Evolutionary conservation across 2,888 invertebrate species (phyloP).

Genomic region (Leptopilina drosophilae): DNA sequence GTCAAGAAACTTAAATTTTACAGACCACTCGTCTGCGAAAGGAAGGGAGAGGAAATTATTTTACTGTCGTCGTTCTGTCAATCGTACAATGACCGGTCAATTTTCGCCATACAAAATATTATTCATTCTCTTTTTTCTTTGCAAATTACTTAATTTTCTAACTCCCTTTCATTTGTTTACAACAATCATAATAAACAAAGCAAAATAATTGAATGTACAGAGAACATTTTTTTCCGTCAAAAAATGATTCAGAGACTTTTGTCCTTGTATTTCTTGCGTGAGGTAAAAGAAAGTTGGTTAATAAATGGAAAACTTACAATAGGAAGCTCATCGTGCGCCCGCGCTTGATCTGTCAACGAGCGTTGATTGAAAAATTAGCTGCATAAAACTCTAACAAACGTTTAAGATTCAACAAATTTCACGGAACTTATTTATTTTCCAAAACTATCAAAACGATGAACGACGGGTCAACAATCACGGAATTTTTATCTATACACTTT

Average conservation of each 20-base stretch:
- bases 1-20: constrained; percentile 57
- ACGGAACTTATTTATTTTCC: too few relatives aligned
- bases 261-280: constrained; percentile 20
- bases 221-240: too few relatives aligned
- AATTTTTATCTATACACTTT: too few relatives aligned
- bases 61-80: constrained; percentile 46
- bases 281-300: constrained; percentile 42
- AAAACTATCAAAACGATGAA: too few relatives aligned
- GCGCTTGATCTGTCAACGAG: constrained; percentile 54
- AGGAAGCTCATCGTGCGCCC: constrained; percentile 74
- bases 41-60: constrained; percentile 40
- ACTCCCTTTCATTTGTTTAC: too few relatives aligned
- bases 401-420: too few relatives aligned
- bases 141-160: neutral
- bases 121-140: constrained; percentile 44
- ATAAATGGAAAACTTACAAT: constrained; percentile 69
- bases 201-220: neutral
- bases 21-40: constrained; percentile 28
- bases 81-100: constrained; percentile 32
- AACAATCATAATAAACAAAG: neutral
- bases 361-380: constrained; percentile 28
- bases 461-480: too few relatives aligned
- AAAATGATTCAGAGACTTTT: neutral
- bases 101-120: constrained; percentile 41
- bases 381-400: constrained; percentile 23